phyloP scores from a whole-genome alignment of 2,888 invertebrate genomes.

The Ophioninae sp. region DNA sequence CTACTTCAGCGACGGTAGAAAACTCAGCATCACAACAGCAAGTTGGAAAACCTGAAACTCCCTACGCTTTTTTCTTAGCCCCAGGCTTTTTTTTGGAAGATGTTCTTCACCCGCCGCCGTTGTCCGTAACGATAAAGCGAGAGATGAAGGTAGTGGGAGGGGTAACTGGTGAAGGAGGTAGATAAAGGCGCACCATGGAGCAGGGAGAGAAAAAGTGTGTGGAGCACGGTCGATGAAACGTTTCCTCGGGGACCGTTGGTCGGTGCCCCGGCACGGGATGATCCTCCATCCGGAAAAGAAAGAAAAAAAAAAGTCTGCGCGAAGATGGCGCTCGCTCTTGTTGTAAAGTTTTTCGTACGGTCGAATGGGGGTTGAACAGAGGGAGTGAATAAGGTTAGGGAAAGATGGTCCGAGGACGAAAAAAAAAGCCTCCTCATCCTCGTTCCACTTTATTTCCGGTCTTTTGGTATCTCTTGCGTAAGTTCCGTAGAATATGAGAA shows the following conservation, averaged over 20 bases:
- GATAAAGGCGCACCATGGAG: slow-evolving; percentile 55
- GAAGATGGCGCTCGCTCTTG: slow-evolving; percentile 69
- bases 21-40: no score
- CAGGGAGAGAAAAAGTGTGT: slow-evolving; percentile 61
- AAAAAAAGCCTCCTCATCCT: slow-evolving; percentile 30
- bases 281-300: slow-evolving; percentile 59
- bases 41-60: slow-evolving; percentile 32
- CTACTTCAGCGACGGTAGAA: slow-evolving; percentile 45
- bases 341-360: slow-evolving; percentile 73
- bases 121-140: slow-evolving; percentile 61
- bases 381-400: slow-evolving; percentile 24
- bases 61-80: slow-evolving; percentile 58
- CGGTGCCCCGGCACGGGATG: slow-evolving; percentile 55
- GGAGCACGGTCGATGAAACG: slow-evolving; percentile 69
- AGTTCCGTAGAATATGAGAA: slow-evolving; percentile 9
- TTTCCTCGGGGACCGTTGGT: slow-evolving; percentile 64
- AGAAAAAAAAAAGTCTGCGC: slow-evolving; percentile 61
- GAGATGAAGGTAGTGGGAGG: slow-evolving; percentile 34
- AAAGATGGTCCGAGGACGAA: slow-evolving; percentile 61
- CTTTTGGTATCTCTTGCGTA: slow-evolving; percentile 34
- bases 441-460: slow-evolving; percentile 19
- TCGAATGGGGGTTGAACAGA: slow-evolving; percentile 18
- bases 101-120: slow-evolving; percentile 64
- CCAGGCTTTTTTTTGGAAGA: slow-evolving; percentile 56
- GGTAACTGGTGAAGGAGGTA: slow-evolving; percentile 26